Evolutionary conservation across 2,113 vertebrate genomes (phyloP).

Genomic region (Thermophis baileyi): DNA sequence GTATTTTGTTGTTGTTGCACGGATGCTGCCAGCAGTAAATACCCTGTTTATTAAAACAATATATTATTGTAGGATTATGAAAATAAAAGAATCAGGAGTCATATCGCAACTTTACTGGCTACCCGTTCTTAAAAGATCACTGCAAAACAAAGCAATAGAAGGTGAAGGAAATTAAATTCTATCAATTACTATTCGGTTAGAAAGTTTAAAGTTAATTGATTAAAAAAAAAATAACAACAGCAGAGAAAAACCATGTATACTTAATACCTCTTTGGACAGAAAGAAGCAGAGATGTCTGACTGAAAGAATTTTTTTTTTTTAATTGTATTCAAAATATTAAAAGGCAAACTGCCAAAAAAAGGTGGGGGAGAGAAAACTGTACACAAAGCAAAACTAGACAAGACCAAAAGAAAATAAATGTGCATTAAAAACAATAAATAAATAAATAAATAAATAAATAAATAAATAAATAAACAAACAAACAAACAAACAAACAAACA

Average conservation of each 20-base stretch:
- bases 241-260: background rate
- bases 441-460: too few species aligned
- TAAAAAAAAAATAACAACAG: background rate
- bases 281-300: background rate
- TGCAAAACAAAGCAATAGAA: background rate
- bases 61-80: conserved; percentile 48
- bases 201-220: background rate
- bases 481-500: too few species aligned
- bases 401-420: background rate
- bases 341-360: background rate
- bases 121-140: conserved; percentile 30
- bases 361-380: background rate
- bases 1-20: conserved; percentile 22
- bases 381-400: background rate
- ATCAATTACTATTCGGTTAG: background rate
- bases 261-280: background rate
- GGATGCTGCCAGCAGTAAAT: conserved; percentile 30
- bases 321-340: background rate
- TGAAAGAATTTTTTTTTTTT: background rate
- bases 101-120: conserved; percentile 34
- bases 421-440: background rate
- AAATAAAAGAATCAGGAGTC: conserved; percentile 26
- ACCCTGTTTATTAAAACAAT: conserved; percentile 59
- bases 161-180: background rate
- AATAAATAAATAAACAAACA: too few species aligned